Evolutionary conservation across 2,797 vertebrate genomes (phyloP), one percentile per base, ranked within the genome.

Genomic region (Oceanodroma leucorhoa): DNA sequence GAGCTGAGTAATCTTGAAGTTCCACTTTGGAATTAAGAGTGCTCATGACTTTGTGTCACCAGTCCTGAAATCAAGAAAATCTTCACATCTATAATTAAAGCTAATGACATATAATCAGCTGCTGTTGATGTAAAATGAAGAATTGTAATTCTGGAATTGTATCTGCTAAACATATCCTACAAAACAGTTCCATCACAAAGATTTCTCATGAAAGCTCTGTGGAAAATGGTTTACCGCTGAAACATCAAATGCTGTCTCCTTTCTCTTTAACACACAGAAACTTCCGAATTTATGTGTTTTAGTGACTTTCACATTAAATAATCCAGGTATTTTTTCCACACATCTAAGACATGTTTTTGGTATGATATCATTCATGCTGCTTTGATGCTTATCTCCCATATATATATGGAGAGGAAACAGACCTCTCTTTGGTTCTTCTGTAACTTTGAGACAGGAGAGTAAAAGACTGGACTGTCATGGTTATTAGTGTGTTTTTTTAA

Each of bases 221-320:
- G 34, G n/a, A 78, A 76, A 81, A 64, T 34, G 6, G 3, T 73
- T 48, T 78, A 32, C 20, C 0, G 0, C 5, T 65, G 13, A 53
- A 80, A 61, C 5, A 67, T n/a, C 9, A 46, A 53, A 26, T 36
- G 4, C 3, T 80, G 3, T 9, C 9, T 50, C 41, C 14, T 70
- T 54, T 72, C 27, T 34, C 20, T 60, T 58, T 65, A 67, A 67
- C 3, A 36, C 8, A 57, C 6, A 32, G 30, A 29, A 23, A 21
- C 5, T 40, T 82, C 13, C 30, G 48, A 62, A 61, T 71, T 18
- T 29, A 17, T 43, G 9, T 58, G 8, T 20, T 89, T 75, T 64
- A 4, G 10, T 29, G 34, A 82, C 11, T 62, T 91, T 77, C 32
- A 29, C 4, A 6, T 69, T 53, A 66, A 91, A 61, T 30, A 82